Base-by-base conservation (phyloP, 2,888 invertebrate species). In the Polylopha cassiicola region DNA sequence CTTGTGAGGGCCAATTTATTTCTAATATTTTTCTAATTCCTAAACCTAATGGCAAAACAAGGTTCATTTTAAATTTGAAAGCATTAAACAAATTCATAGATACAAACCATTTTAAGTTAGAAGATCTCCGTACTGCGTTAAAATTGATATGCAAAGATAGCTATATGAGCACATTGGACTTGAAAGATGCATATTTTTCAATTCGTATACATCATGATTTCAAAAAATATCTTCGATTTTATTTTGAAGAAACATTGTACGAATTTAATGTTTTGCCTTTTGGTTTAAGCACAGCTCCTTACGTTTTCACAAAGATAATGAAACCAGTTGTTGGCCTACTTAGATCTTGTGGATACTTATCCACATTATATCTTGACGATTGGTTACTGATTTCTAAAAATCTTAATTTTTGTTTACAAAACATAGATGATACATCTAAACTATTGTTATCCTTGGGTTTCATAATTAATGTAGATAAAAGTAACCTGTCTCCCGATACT, bases 381-480 rank as follows among this genome's bases (percentile, higher is more conserved):
- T 31, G 20, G 4, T 1, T 39, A 1, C 30, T 47, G 4, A 18
- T 49, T 7, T 37, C 9, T 1, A 11, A 36, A 0, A 27, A 36
- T 0, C 39, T 45, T 28, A 2, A 22, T 20, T 16, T 26, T 18
- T 38, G 31, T 8, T 6, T 17, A 11, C 2, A 2, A 9, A 31
- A 38, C 11, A 14, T 38, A 4, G 7, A 26, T 2, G 2, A 20
- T 13, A 31, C 38, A 5, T 31, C 24, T 13, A 2, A 11, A 38
- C 4, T 47, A 1, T 6, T 48, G 15, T 8, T 13, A 17, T 28
- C 32, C 3, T 10, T 51, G 4, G 50, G 53, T 0, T 50, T 53
- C 8, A 39, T 47, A 7, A 37, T 50, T 3, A 52, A 52, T 14
- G 24, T 22, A 2, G 31, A 45, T 1, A 58, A 58, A 43, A 52